Conservation (phyloP, 2,888 invertebrate species). For the Metellina segmentata region DNA sequence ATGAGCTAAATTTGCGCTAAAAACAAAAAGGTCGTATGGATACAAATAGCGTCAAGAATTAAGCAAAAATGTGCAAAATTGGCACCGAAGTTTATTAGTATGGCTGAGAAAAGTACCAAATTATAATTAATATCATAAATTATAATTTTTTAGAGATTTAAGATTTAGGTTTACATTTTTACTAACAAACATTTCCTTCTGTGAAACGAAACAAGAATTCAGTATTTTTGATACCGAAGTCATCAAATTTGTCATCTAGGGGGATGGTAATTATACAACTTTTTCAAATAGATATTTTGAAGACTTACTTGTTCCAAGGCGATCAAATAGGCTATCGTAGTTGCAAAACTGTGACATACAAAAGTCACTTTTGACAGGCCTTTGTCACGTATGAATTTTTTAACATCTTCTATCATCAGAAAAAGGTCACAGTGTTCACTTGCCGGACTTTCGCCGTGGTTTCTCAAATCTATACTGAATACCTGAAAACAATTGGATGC, state of each 20-base stretch:
- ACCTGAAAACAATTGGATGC: slow-evolving; percentile 8
- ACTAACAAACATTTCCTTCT: not conserved
- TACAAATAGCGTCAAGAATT: too few species aligned
- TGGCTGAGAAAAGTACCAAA: too few species aligned
- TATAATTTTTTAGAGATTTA: too few species aligned
- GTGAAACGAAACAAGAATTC: not conserved
- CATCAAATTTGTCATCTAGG: not conserved
- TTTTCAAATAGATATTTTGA: not conserved
- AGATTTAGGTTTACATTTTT: too few species aligned
- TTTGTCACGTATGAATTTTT: slow-evolving; percentile 1
- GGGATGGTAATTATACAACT: not conserved
- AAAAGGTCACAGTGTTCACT: not conserved
- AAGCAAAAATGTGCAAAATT: too few species aligned
- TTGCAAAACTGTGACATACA: slow-evolving; percentile 57
- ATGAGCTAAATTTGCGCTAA: too few species aligned
- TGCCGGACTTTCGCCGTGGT: slow-evolving; percentile 45
- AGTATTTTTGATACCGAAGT: not conserved
- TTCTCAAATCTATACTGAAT: slow-evolving; percentile 39
- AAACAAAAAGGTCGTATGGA: too few species aligned
- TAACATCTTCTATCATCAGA: slow-evolving; percentile 43
- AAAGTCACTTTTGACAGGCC: slow-evolving; percentile 5
- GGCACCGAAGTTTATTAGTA: too few species aligned
- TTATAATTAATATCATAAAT: too few species aligned
- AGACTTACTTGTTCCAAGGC: slow-evolving; percentile 10
- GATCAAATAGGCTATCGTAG: slow-evolving; percentile 24